Base-by-base conservation (phyloP, 2,113 vertebrate genomes). In the Syngnathus typhle region DNA sequence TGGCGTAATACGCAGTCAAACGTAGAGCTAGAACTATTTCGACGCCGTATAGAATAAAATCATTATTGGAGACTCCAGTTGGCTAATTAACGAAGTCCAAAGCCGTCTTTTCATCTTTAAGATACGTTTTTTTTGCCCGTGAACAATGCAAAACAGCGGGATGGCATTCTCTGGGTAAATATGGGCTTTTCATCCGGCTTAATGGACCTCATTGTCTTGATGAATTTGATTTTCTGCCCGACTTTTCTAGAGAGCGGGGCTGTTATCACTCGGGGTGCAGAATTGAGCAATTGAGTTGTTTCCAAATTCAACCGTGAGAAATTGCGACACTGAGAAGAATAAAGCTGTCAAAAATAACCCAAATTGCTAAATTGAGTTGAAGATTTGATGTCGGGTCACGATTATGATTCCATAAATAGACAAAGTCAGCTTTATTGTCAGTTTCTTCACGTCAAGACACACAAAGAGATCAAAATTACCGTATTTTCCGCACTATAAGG, bases 201-300 rank as follows among this genome's bases (percentile, higher is more conserved):
- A 88, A 89, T 90, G 84, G 86, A 88, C 82, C 85, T 91, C 85
- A 90, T 91, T 90, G 90, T 92, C 86, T 89, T 66, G 83, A 88
- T 85, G 77, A 89, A 91, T 90, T 84, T 65, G 83, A 90, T 91
- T 90, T 91, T 85, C 85, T 86, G 87, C 82, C 60, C 41, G n/a
- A 43, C 61, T 52, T 49, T 36, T 49, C 16, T 19, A 49, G 47
- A 4, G 15, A 51, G 37, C 2, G 11, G 0, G 32, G 64, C 73
- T 83, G 88, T 91, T 91, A 92, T 91, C 90, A 87, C 87, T 90
- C 90, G 90, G 88, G 80, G 88, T 89, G 87, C 81, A 82, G 84
- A 88, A 87, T 72, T 74, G 82, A 81, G 80, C 82, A 88, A 88
- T 84, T 77, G 82, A 85, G 88, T 88, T 85, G 77, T 85, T 85